Conservation (phyloP, 2,888 invertebrate species). For the Agriopis aurantiaria region DNA sequence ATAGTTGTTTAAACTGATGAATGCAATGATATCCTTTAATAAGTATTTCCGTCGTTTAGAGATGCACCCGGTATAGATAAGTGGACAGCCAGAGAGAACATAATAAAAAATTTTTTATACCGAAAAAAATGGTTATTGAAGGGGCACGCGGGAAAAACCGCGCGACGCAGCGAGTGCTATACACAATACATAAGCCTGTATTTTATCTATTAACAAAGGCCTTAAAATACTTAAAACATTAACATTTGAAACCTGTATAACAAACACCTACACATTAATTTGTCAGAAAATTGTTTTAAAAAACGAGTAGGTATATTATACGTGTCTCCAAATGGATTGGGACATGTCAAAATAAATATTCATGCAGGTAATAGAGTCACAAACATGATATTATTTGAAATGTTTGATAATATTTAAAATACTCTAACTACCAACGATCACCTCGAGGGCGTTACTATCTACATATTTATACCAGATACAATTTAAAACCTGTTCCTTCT, state of each 20-base stretch:
- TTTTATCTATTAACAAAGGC: background rate
- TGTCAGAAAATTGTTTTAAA: slow-evolving; percentile 14
- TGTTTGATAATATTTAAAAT: slow-evolving; percentile 69
- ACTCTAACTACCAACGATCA: slow-evolving; percentile 70
- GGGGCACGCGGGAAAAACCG: no score
- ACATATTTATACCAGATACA: slow-evolving; percentile 80
- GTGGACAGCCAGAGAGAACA: no score
- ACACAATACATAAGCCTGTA: background rate
- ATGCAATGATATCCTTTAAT: no score
- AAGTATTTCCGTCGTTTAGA: no score
- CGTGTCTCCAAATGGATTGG: slow-evolving; percentile 29
- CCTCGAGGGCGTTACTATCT: slow-evolving; percentile 78
- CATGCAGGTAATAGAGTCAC: slow-evolving; percentile 43
- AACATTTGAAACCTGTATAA: background rate
- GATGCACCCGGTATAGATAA: no score
- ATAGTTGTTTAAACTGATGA: no score
- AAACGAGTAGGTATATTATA: slow-evolving; percentile 11
- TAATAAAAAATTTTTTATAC: no score
- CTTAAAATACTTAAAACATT: background rate
- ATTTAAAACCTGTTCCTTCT: slow-evolving; percentile 78
- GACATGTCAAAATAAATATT: slow-evolving; percentile 36
- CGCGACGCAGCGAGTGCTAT: background rate
- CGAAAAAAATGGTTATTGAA: no score
- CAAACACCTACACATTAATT: slow-evolving; percentile 19
- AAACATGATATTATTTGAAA: slow-evolving; percentile 65